A percentile compares a stretch with the other conserved stretches of the same genome.
Conservation (phyloP, 2,888 invertebrate species). For the Drosophila formosana region DNA sequence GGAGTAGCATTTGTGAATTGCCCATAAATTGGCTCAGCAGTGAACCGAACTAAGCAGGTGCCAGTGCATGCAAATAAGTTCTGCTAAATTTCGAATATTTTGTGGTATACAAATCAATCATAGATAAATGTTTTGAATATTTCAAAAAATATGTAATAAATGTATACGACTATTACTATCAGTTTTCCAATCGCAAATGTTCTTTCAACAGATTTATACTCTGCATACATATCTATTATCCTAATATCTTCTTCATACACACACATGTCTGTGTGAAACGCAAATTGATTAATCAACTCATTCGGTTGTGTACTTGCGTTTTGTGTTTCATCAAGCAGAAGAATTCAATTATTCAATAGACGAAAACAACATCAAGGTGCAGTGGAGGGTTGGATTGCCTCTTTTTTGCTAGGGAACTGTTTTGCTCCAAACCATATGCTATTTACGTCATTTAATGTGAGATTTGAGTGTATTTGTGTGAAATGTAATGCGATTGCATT, state of each 20-base stretch:
- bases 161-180: not conserved
- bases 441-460: not conserved
- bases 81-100: not conserved
- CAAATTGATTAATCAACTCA: constrained; percentile 76
- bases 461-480: not conserved
- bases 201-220: not conserved
- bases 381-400: not conserved
- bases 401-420: constrained; percentile 3
- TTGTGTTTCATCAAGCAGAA: constrained; percentile 73
- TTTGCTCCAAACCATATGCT: constrained; percentile 1
- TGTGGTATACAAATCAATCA: not conserved
- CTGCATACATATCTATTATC: constrained; percentile 19
- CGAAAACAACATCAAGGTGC: constrained; percentile 50
- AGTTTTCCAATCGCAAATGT: not conserved
- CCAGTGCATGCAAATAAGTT: not conserved
- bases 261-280: constrained; percentile 27
- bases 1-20: constrained; percentile 6
- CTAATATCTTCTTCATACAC: constrained; percentile 24
- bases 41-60: not conserved
- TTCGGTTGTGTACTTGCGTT: constrained; percentile 61
- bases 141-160: not conserved
- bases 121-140: not conserved
- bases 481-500: constrained; percentile 1
- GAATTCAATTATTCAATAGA: constrained; percentile 77
- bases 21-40: not conserved